phyloP scores from a whole-genome alignment of 2,888 invertebrate genomes.

The Chymomyza amoena region DNA sequence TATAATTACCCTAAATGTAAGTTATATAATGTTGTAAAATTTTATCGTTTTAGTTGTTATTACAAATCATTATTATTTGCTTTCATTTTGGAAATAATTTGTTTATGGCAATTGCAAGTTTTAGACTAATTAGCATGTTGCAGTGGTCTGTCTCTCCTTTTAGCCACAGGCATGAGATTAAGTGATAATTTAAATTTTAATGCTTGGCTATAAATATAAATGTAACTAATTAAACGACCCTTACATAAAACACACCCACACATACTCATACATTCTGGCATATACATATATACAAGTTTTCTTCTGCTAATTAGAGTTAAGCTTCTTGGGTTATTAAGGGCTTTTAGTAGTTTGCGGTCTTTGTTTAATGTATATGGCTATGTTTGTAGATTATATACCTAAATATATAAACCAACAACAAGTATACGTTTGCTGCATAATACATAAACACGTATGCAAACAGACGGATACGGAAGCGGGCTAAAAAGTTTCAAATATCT shows the following conservation, averaged over 20 bases:
- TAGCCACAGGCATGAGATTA: slow-evolving; percentile 14
- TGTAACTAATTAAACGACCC: slow-evolving; percentile 40
- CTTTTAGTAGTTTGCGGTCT: slow-evolving; percentile 23
- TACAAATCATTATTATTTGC: background rate
- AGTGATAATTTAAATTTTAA: slow-evolving; percentile 31
- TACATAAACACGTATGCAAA: background rate
- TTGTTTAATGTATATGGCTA: background rate
- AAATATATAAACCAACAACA: too few species aligned
- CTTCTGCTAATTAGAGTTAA: slow-evolving; percentile 39
- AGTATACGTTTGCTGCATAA: too few species aligned
- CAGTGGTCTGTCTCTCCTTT: background rate
- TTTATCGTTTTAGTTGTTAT: background rate
- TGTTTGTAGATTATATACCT: background rate
- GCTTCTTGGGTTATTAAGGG: slow-evolving; percentile 21
- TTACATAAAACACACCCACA: background rate
- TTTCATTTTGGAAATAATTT: background rate
- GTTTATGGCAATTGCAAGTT: background rate
- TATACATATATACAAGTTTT: slow-evolving; percentile 32
- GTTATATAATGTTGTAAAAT: background rate
- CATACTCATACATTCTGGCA: background rate
- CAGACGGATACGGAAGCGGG: too few species aligned
- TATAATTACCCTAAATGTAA: too few species aligned
- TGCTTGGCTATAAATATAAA: slow-evolving; percentile 14
- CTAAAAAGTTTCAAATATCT: too few species aligned
- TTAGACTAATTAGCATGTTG: background rate